Evolutionary conservation across 2,888 invertebrate genomes (phyloP), one percentile per base, ranked within the genome.

Genomic region (Cryptosula pallasiana): DNA sequence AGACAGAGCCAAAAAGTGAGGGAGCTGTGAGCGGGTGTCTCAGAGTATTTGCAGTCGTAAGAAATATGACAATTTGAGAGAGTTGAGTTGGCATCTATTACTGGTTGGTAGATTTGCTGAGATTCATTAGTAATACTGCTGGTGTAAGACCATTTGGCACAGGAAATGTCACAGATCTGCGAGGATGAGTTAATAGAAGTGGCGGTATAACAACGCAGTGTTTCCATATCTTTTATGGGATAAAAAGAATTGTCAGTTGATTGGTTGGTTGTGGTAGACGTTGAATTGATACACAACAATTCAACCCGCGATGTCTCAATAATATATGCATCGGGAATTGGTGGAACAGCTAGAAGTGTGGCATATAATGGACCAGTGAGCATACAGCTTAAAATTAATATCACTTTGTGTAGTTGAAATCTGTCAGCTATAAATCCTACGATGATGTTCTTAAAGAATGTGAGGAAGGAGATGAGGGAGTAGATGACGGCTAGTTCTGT

Each of bases 321-420:
- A 32, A 32, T 27, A 16, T 63, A 32, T 32, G 34, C 13, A 13
- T 9, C 13, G 63, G 63, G 32, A n/a, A 32, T 63, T 9, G 63
- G 32, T 1, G 85, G 85, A 3, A 84, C 80, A 27, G 81, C 77
- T 71, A 93, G 88, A 78, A 94, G 86, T 1, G 91, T 89, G 81
- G 92, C 91, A 83, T 93, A 93, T 78, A 92, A 90, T 0, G 90
- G 87, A 2, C 92, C 92, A 78, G 92, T 91, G 75, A 92, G 85
- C 73, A 92, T 86, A 76, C 93, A 88, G 73, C 92, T 90, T 73
- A 91, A 88, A 76, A 93, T 90, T 73, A 94, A 90, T 32, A 93
- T 91, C 0, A 91, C 89, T 82, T 92, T 93, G 86, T 93, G 94
- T 82, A 91, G 90, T 71, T 89, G 90, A 79, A 87, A 87, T 86